Evolutionary conservation across 1,140 invertebrate genomes (phyloP).

Genomic region (Tetramorium simillimum): DNA sequence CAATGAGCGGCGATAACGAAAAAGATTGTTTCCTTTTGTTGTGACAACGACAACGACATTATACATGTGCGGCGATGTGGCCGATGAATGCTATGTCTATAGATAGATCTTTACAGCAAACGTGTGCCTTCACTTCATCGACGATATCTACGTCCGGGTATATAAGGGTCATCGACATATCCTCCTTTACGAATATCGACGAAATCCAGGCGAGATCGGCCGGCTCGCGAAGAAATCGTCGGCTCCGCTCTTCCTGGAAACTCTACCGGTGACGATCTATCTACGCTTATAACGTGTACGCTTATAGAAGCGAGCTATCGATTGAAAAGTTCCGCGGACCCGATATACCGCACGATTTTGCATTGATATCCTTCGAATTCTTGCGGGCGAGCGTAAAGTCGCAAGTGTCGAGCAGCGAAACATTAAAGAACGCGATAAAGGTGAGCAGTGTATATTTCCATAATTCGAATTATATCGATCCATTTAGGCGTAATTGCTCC

Average conservation of each 20-base stretch:
- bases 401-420: background rate
- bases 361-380: background rate
- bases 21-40: constrained; percentile 30
- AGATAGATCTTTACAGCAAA: constrained; percentile 49
- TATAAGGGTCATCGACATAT: constrained; percentile 53
- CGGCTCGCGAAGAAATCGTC: constrained; percentile 7
- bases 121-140: background rate
- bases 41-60: constrained; percentile 8
- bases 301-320: constrained; percentile 15
- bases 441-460: background rate
- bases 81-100: constrained; percentile 44
- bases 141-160: constrained; percentile 45
- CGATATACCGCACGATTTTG: background rate
- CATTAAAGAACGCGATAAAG: background rate
- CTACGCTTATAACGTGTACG: background rate
- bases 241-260: background rate
- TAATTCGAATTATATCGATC: background rate
- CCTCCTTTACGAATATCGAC: constrained; percentile 27
- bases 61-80: constrained; percentile 1
- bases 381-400: background rate
- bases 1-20: background rate
- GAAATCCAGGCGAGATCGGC: constrained; percentile 8
- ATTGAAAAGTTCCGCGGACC: background rate
- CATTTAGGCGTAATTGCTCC: background rate
- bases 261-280: background rate